phyloP scores from a whole-genome alignment of 2,888 invertebrate genomes.

The Eueremaeus valkanovi region DNA sequence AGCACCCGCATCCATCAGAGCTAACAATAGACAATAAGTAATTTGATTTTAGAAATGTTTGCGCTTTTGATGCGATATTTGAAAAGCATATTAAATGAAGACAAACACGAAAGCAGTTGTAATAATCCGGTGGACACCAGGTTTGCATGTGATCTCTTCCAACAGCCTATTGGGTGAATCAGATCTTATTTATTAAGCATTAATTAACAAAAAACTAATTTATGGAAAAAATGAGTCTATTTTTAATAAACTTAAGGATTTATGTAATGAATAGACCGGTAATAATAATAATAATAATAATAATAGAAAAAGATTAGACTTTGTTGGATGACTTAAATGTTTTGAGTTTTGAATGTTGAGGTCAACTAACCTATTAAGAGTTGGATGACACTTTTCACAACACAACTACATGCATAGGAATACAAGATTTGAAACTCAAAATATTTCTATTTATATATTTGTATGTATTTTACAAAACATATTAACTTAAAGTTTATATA shows the following conservation, averaged over 20 bases:
- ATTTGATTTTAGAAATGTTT: conserved; percentile 24
- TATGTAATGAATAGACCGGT: no score
- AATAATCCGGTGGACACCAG: conserved; percentile 88
- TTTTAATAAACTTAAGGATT: no score
- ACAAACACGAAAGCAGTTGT: conserved; percentile 79
- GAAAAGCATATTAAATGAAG: conserved; percentile 33
- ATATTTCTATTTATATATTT: neutral
- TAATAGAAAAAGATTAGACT: no score
- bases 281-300: neutral
- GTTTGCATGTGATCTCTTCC: conserved; percentile 88
- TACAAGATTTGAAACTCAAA: conserved; percentile 7
- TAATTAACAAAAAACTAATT: neutral
- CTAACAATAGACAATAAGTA: conserved; percentile 55
- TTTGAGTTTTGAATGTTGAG: neutral
- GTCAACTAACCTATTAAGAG: neutral
- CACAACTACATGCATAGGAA: neutral
- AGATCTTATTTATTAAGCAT: neutral
- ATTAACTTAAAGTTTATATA: conserved; percentile 7
- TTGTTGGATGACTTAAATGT: no score
- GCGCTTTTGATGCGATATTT: neutral
- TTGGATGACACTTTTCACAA: neutral
- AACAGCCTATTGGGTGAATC: conserved; percentile 70
- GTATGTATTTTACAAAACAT: neutral
- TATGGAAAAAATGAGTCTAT: no score
- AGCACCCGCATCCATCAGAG: conserved; percentile 81